Evolutionary conservation across 2,888 invertebrate species (phyloP), one percentile per base, ranked within the genome.

Genomic region (Campoletis raptor): DNA sequence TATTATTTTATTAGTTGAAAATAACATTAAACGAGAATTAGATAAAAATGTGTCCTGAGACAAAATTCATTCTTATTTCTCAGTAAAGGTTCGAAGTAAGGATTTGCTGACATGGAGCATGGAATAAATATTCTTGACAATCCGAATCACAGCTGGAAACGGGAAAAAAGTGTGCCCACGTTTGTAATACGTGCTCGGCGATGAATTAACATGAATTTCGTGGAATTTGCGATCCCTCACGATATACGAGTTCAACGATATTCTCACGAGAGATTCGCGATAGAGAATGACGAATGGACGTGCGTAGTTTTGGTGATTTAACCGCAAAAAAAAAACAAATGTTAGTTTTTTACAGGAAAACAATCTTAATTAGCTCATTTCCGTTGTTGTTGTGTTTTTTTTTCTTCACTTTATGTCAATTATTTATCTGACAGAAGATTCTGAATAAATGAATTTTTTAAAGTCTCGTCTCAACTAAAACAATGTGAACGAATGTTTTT

Each of bases 161-260:
- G 24, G 15, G n/a, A 61, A 83, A 61, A 77, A 72, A 77, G 66
- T 48, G 15, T n/a, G 61, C 24, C 37, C 45, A 70, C 30, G 45
- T 80, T 80, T 70, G 66, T 30, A 76, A 83, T 74, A 74, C 70
- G 66, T 73, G 52, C 70, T 74, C 45, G 42, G 30, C 74, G 42
- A 52, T 70, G 54, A 82, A 79, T 85, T 54, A 79, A 76, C 54
- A 24, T 12, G 74, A 42, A 69, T 82, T 85, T 79, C 82, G 36
- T 69, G 61, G 69, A 79, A 85, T 57, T 42, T 30, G 54, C 64
- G 74, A 48, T 45, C 64, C 78, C 64, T 64, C 73, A 37, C 72
- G 61, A 24, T 12, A 64, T 24, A 64, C 61, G 24, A 52, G 52
- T 45, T 18, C 18, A 10, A 45, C 72, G 52, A n/a, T 9, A 57